phyloP scores from a whole-genome alignment of 2,888 invertebrate genomes.

The Muscina levida region DNA sequence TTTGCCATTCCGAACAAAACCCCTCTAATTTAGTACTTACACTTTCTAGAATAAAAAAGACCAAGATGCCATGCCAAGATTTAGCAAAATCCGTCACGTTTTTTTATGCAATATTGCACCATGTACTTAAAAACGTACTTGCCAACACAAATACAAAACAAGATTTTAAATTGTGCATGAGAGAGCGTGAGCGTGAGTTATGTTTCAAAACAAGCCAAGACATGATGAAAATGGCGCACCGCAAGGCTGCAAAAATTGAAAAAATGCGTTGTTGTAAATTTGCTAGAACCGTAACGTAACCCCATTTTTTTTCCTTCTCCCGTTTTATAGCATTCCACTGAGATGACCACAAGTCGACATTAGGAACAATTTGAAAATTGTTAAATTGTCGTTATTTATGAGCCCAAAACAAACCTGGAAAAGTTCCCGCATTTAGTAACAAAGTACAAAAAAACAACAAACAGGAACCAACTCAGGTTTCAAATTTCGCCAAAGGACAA shows the following conservation, averaged over 20 bases:
- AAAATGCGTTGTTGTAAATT: slow-evolving; percentile 62
- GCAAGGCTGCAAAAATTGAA: slow-evolving; percentile 61
- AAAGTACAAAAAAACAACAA: neutral
- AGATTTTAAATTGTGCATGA: no score
- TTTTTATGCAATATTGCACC: no score
- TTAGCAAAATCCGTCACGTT: no score
- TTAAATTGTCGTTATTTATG: slow-evolving; percentile 62
- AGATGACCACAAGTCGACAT: slow-evolving; percentile 42
- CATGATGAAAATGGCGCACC: slow-evolving; percentile 58
- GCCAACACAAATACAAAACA: no score
- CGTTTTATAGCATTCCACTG: slow-evolving; percentile 10
- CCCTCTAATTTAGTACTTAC: no score
- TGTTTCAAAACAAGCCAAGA: slow-evolving; percentile 46
- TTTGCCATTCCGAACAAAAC: no score
- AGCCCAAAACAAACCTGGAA: neutral
- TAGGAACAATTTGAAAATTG: slow-evolving; percentile 43
- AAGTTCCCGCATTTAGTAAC: neutral
- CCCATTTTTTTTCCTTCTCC: slow-evolving; percentile 20
- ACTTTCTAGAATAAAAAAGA: no score
- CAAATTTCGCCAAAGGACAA: neutral
- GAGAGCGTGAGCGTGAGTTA: slow-evolving; percentile 31
- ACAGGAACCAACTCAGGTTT: slow-evolving; percentile 15
- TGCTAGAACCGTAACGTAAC: slow-evolving; percentile 30
- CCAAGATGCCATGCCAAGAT: no score
- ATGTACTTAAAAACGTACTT: no score